Evolutionary conservation across 2,113 vertebrate genomes (phyloP), one percentile per base, ranked within the genome.

Genomic region (Bos indicus): DNA sequence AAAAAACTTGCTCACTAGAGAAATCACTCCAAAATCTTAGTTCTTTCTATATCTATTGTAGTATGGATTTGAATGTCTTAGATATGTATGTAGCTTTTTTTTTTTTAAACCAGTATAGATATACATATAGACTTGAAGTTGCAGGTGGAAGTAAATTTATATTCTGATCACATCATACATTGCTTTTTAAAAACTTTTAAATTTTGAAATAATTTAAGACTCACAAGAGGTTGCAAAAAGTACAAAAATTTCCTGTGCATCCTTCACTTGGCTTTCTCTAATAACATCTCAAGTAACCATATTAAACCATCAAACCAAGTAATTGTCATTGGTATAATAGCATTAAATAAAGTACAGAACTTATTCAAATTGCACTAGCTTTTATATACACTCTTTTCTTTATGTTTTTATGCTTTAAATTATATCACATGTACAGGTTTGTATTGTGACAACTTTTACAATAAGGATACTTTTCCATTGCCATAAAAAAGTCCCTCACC

Each of bases 201-300:
- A 90, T 40, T 95, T 94, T 92, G 80, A 94, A 94, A 96, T 83
- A 87, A 84, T 51, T 67, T 59, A 86, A 94, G 71, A 87, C 81
- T 87, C 64, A 64, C 13, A 46, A 81, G 26, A 56, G 46, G 16
- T 83, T 86, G 28, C 36, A 97, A 94, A 97, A 36, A 85, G 52
- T 86, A 17, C 25, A 51, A 88, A 82, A n/a, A 67, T 85, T 90
- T 88, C 25, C 51, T 91, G 30, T 81, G 15, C 11, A 54, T 77
- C 5, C 43, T 78, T 84, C 16, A 77, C 7, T 5, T 43, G 43
- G 15, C 28, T 85, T 89, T 96, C 54, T 54, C 48, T 14, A 56
- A 33, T n/a, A 54, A 71, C 15, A 59, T 67, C 46, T 90, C 36
- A 51, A 4, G 23, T 67, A 78, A 78, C 26, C 11, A 54, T 33